Base-by-base conservation (phyloP, 2,113 vertebrate species). In the Spheniscus mendiculus region DNA sequence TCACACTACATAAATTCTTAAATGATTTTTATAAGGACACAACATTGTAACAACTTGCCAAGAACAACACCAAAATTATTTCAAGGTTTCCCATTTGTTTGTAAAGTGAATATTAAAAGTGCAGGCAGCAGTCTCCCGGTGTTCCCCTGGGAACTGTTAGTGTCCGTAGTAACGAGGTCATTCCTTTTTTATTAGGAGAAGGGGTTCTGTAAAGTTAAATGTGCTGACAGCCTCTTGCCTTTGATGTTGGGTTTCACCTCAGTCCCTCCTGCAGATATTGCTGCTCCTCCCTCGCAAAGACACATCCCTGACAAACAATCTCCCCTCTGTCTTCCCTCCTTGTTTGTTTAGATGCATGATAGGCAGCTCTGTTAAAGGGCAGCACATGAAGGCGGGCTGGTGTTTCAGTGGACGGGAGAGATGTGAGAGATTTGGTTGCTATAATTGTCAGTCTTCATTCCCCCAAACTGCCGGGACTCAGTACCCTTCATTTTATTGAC, bases 121-220 rank as follows among this genome's bases (percentile, higher is more conserved):
- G 89, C 96, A 93, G 95, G 97, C 97, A 92, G 96, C 95, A 97
- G 95, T 89, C 74, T 96, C 91, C 70, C 27, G 67, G 92, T 87
- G 83, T 89, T 97, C 98, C 96, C 97, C 80, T 97, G 98, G 97
- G 98, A 98, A 98, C 97, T 97, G 95, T 98, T 98, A 97, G 97
- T 97, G 97, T 97, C 97, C 89, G 78, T 95, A 95, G 97, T 97
- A 97, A 97, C 13, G 97, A 98, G 97, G 98, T 98, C 97, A 97
- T 98, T 97, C 96, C 92, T 97, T 98, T 98, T 98, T 98, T 98
- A 98, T 98, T 98, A 98, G 95, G 97, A 97, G 97, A 98, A 97
- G 95, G 97, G 90, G 97, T 98, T 98, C 97, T 97, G 91, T 97
- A 97, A 97, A 97, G 97, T 98, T 98, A 98, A 98, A 98, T 97